phyloP scores from a whole-genome alignment of 2,113 vertebrate genomes.

The Neogobius melanostomus region DNA sequence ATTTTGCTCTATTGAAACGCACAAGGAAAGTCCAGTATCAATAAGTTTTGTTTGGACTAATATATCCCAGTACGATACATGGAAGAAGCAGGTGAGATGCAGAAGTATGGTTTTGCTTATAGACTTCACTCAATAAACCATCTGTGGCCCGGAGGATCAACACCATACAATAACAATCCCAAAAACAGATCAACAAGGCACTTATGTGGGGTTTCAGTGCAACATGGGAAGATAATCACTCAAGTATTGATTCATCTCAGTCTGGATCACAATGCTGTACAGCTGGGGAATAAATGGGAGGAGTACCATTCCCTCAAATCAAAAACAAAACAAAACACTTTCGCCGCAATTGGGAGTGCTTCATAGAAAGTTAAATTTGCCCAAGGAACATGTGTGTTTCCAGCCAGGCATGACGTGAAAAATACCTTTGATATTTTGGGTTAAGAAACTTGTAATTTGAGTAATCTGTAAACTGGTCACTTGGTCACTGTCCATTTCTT shows the following conservation, averaged over 20 bases:
- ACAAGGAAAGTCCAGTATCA: neutral
- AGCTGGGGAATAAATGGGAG: slow-evolving; percentile 47
- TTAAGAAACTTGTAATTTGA: too few species aligned
- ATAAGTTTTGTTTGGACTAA: neutral
- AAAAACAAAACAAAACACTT: slow-evolving; percentile 13
- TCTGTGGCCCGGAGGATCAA: slow-evolving; percentile 51
- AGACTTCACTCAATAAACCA: slow-evolving; percentile 64
- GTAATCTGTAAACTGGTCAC: too few species aligned
- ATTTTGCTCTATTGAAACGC: too few species aligned
- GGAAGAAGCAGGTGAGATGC: slow-evolving; percentile 34
- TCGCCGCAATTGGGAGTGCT: neutral
- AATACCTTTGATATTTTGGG: too few species aligned
- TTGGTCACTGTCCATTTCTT: too few species aligned
- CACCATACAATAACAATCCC: slow-evolving; percentile 42
- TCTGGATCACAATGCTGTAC: slow-evolving; percentile 22
- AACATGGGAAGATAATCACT: slow-evolving; percentile 37
- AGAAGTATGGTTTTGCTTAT: slow-evolving; percentile 59
- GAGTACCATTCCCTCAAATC: slow-evolving; percentile 28
- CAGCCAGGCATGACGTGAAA: too few species aligned
- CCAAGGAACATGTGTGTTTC: too few species aligned
- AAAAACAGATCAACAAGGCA: slow-evolving; percentile 51
- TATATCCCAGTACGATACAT: slow-evolving; percentile 21
- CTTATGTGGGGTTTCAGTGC: slow-evolving; percentile 27
- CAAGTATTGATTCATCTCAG: slow-evolving; percentile 39
- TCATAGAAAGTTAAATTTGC: neutral